A percentile compares a stretch with the other conserved stretches of the same genome.
Evolutionary conservation across 2,888 invertebrate species (phyloP).

Genomic region (Priocnemis perturbator): DNA sequence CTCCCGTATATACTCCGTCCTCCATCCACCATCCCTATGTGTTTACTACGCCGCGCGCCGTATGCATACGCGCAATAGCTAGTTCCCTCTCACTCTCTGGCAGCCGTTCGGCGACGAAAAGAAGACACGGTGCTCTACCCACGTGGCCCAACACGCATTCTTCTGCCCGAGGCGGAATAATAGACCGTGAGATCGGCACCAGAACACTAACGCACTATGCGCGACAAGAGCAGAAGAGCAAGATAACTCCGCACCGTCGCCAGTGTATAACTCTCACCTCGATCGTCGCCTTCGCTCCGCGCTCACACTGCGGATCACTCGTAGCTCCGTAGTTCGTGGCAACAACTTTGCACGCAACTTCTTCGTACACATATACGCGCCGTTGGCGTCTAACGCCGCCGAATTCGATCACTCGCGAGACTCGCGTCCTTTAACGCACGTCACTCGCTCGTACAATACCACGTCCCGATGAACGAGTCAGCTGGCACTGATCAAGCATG

Average conservation of each 20-base stretch:
- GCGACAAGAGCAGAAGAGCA: too few species aligned
- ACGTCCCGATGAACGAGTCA: conserved; percentile 60
- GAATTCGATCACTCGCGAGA: conserved; percentile 35
- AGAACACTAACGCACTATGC: too few species aligned
- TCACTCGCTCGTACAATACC: conserved; percentile 34
- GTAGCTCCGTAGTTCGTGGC: conserved; percentile 15
- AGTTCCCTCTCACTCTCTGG: background rate
- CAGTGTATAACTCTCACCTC: conserved; percentile 7
- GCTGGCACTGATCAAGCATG: conserved; percentile 61
- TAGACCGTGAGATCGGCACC: too few species aligned
- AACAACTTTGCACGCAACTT: conserved; percentile 3
- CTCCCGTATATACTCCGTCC: too few species aligned
- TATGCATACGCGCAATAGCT: background rate
- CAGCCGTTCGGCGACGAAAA: background rate
- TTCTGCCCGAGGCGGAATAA: background rate
- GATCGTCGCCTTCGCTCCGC: conserved; percentile 9
- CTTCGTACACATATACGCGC: too few species aligned
- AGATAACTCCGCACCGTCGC: too few species aligned
- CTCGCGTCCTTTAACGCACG: conserved; percentile 25
- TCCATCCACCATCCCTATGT: background rate
- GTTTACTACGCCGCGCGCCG: background rate
- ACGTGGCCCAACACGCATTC: background rate
- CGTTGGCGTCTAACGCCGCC: too few species aligned
- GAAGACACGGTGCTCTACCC: conserved; percentile 3
- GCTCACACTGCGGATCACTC: conserved; percentile 19